These are phyloP conservation scores for Leucoraja erinaceus DNA, from an alignment of 2,113 vertebrate genomes.

Conservation along the genomic window DNA sequence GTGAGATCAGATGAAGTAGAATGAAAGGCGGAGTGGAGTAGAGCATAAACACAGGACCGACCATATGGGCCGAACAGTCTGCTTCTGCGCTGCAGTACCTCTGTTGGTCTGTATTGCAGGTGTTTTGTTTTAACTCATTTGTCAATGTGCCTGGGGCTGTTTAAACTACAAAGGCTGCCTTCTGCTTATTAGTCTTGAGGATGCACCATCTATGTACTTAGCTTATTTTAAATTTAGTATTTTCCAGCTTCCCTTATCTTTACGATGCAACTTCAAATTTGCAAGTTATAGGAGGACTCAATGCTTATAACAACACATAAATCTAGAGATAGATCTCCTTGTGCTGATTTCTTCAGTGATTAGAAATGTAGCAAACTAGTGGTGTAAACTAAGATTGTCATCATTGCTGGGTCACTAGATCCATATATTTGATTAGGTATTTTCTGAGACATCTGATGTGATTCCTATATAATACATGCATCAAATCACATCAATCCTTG, in stretches of 20 bases:
- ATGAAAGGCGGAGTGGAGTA: not conserved
- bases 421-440: too few species aligned
- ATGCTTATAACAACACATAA: not conserved
- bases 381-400: too few species aligned
- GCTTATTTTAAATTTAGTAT: not conserved
- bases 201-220: not conserved
- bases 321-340: too few species aligned
- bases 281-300: not conserved
- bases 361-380: too few species aligned
- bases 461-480: too few species aligned
- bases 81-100: not conserved
- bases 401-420: too few species aligned
- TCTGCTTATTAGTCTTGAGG: not conserved
- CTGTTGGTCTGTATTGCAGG: not conserved
- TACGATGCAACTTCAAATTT: not conserved
- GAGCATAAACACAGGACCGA: not conserved
- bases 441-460: too few species aligned
- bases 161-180: not conserved
- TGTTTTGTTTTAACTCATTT: not conserved
- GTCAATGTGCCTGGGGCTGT: not conserved
- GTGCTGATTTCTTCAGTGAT: too few species aligned
- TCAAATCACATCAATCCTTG: too few species aligned
- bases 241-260: not conserved
- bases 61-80: not conserved
- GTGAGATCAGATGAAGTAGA: not conserved